A percentile compares a stretch with the other conserved stretches of the same genome.
Evolutionary conservation across 2,888 invertebrate genomes (phyloP).

Genomic region (Orthosia gothica): DNA sequence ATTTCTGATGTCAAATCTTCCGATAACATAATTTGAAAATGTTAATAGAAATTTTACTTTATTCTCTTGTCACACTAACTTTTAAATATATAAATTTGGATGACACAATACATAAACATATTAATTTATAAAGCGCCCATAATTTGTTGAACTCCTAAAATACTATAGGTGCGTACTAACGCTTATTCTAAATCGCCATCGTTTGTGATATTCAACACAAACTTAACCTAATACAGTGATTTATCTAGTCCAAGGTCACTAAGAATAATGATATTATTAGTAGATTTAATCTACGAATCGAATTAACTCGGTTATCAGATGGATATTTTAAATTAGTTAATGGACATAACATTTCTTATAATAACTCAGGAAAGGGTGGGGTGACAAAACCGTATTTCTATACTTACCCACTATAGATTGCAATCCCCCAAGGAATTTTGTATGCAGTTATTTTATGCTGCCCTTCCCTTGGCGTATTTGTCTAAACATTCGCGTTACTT

Average conservation of each 20-base stretch:
- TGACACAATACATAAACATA: conserved; percentile 54
- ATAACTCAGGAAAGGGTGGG: conserved; percentile 81
- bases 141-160: conserved; percentile 57
- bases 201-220: conserved; percentile 66
- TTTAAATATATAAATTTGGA: conserved; percentile 21
- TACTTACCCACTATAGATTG: conserved; percentile 79
- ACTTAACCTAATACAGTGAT: conserved; percentile 82
- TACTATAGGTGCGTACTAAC: conserved; percentile 68
- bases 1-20: conserved; percentile 32
- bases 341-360: conserved; percentile 78
- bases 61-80: conserved; percentile 18
- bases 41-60: conserved; percentile 12
- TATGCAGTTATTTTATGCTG: background rate
- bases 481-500: background rate
- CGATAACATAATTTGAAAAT: conserved; percentile 40
- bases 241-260: conserved; percentile 78
- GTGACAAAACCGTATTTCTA: conserved; percentile 75
- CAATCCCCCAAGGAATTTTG: conserved; percentile 62
- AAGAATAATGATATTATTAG: conserved; percentile 79
- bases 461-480: background rate
- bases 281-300: conserved; percentile 87
- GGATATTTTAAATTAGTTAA: conserved; percentile 75
- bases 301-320: conserved; percentile 71
- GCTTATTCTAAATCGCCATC: conserved; percentile 68
- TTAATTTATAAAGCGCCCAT: conserved; percentile 37